Base-by-base conservation (phyloP, 1,140 invertebrate species). In the Aleiodes sp. region DNA sequence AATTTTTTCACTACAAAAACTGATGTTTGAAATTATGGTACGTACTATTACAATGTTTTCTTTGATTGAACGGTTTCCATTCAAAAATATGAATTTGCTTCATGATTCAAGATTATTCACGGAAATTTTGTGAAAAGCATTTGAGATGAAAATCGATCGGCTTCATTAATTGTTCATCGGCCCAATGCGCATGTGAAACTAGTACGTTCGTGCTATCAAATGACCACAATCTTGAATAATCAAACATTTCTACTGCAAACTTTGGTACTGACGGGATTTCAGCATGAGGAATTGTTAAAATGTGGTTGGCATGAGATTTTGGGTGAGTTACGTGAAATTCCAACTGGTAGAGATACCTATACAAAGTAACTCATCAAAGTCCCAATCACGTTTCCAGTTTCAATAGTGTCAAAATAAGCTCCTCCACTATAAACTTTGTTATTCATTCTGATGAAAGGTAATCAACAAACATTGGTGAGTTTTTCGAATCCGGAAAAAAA, bases 151-250 rank as follows among this genome's bases (percentile, higher is more conserved):
- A n/a, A n/a, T n/a, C n/a, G n/a, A n/a, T n/a, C n/a, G n/a, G n/a
- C n/a, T n/a, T n/a, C n/a, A n/a, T n/a, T n/a, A n/a, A n/a, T n/a
- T n/a, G n/a, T n/a, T n/a, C n/a, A n/a, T n/a, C n/a, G n/a, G n/a
- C n/a, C n/a, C n/a, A n/a, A n/a, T n/a, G n/a, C n/a, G n/a, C 9
- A 2, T 3, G 46, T 1, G 26, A 52, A 52, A 52, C 46, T 21
- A 52, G 46, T n/a, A 52, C 16, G 21, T 52, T 12, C 46, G 10
- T 52, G 46, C 4, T 52, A 21, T 52, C 46, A 16, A 52, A 21
- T 52, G 37, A 60, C 52, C 37, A 24, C 33, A n/a, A 26, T 67
- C 35, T 28, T 67, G 52, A 59, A 67, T 67, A 57, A 67, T 67
- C 65, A 41, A 67, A 56, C n/a, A 39, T 67, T 24, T 37, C 24